These are phyloP conservation scores for Vulpes vulpes DNA, from an alignment of 2,113 vertebrate genomes.

Conservation along the genomic window DNA sequence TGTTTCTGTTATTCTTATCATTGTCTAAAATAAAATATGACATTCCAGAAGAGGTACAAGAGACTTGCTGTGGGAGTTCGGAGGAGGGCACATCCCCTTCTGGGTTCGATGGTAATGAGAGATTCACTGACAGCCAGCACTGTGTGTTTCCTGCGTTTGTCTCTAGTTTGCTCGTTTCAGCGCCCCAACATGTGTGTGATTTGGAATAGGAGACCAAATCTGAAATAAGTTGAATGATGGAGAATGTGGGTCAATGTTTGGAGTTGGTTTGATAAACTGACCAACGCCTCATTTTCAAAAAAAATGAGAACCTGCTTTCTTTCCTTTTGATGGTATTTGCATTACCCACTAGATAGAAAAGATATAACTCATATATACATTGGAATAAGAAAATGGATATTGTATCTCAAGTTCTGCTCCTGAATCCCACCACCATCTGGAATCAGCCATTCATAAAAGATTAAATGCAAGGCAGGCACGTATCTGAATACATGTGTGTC, in stretches of 20 bases:
- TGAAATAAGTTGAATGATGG: neutral
- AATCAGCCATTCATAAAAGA: constrained; percentile 79
- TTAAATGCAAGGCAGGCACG: constrained; percentile 52
- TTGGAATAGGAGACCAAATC: neutral
- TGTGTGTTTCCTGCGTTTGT: neutral
- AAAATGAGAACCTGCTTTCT: constrained; percentile 1
- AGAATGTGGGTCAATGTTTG: neutral
- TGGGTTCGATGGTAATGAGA: neutral
- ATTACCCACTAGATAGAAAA: constrained; percentile 1
- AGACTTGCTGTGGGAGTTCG: neutral
- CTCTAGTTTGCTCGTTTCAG: neutral
- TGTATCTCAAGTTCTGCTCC: constrained; percentile 1
- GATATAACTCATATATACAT: neutral
- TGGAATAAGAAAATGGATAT: constrained; percentile 50
- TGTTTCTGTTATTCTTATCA: neutral
- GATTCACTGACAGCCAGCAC: neutral
- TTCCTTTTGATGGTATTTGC: neutral
- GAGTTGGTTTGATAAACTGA: constrained; percentile 19
- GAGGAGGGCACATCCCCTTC: neutral
- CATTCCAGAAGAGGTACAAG: neutral
- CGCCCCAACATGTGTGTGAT: neutral
- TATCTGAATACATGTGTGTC: constrained; percentile 60
- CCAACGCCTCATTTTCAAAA: neutral
- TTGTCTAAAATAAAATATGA: neutral
- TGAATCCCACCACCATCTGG: constrained; percentile 65